A percentile compares a stretch with the other conserved stretches of the same genome.
Evolutionary conservation across 1,140 invertebrate species (phyloP).

Genomic region (Hycleus cichorii): DNA sequence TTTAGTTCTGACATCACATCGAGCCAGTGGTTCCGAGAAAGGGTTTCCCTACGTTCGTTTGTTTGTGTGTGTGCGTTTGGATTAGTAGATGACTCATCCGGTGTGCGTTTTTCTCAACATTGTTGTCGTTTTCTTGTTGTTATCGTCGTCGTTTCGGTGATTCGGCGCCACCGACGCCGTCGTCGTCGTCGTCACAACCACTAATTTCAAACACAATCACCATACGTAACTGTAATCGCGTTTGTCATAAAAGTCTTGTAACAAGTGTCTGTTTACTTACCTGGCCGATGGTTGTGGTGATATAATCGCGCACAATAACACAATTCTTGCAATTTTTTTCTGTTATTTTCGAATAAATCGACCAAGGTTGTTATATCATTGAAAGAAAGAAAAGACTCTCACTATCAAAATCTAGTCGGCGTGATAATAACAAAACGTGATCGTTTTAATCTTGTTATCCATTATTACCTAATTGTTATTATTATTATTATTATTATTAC

Average conservation of each 20-base stretch:
- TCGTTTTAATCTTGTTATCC: not conserved
- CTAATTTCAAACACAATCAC: not conserved
- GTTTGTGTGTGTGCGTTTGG: slow-evolving; percentile 21
- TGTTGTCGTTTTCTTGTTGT: not conserved
- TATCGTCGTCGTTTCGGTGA: too few relatives aligned
- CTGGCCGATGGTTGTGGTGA: not conserved
- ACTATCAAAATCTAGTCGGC: not conserved
- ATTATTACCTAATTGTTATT: not conserved
- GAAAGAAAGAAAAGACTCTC: not conserved
- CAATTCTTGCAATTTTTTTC: not conserved
- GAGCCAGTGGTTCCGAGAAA: slow-evolving; percentile 36
- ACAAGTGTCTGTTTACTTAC: slow-evolving; percentile 11
- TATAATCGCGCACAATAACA: not conserved
- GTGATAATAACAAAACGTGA: not conserved
- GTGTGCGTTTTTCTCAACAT: slow-evolving; percentile 6
- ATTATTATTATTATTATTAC: not conserved
- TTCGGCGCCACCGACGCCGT: not conserved
- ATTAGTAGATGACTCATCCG: slow-evolving; percentile 9
- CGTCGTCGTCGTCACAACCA: not conserved
- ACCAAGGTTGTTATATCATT: slow-evolving; percentile 3
- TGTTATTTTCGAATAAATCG: not conserved
- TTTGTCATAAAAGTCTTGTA: not conserved
- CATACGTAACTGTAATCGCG: not conserved
- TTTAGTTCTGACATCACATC: slow-evolving; percentile 37
- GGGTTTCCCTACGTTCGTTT: slow-evolving; percentile 34